Base-by-base conservation (phyloP, 2,888 invertebrate species). In the Hybos culiciformis region DNA sequence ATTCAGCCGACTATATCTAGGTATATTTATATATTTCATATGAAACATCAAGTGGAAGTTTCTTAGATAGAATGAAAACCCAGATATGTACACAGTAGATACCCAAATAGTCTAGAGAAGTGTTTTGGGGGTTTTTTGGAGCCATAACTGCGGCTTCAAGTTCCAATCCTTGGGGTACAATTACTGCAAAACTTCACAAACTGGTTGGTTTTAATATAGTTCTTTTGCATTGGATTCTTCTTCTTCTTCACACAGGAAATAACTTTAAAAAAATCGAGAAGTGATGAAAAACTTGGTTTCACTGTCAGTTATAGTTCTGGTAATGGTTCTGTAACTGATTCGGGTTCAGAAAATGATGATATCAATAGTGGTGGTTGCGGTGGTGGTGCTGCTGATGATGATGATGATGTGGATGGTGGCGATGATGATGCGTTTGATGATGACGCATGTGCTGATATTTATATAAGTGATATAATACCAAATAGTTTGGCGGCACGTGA, bases 251-350 rank as follows among this genome's bases (percentile, higher is more conserved):
- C 3, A 3, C 24, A 77, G 77, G 77, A 78, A 66, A 73, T 78
- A 46, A 72, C 73, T 39, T 59, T 78, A 49, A 66, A 69, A 50
- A 70, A 75, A 52, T 64, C 66, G 37, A 65, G 62, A 37, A 70
- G 69, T 46, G 68, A 70, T 42, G 75, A 76, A 57, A 75, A 75
- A 56, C 61, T 79, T 9, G 78, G 78, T 4, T 64, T 78, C 41
- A 78, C 78, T 4, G 70, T 78, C 37, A 77, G 75, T 59, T 79
- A 78, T 57, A 75, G 75, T 53, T 72, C 73, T 6, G 69, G 71
- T 23, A 42, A 48, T 12, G 46, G 43, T 5, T 45, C 43, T 5
- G 47, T 37, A 14, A 40, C 46, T 4, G 46, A 50, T 23, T 46
- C 48, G 1, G 41, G 42, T 11, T 44, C 46, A 12, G 45, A 46